Percentiles rank a stretch among this genome's conserved stretches.
Evolutionary conservation across 2,113 vertebrate genomes (phyloP).

Genomic region (Oreochromis spilurus): DNA sequence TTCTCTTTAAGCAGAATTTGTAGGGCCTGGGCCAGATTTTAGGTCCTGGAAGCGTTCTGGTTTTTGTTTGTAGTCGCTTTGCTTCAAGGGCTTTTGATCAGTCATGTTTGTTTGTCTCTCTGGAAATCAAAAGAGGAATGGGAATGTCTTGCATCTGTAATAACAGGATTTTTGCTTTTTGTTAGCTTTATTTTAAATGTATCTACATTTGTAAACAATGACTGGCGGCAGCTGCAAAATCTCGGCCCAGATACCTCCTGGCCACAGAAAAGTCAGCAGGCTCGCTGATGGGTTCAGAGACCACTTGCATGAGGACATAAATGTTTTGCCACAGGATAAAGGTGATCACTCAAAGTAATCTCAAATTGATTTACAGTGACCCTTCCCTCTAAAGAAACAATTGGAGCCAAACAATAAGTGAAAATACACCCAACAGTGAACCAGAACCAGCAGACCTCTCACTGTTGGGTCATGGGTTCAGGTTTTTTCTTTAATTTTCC

Average conservation of each 20-base stretch:
- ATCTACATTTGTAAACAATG: background rate
- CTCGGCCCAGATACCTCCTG: background rate
- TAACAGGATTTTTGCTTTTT: background rate
- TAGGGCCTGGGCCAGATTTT: background rate
- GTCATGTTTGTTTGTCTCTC: background rate
- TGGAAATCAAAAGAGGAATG: background rate
- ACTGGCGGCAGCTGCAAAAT: background rate
- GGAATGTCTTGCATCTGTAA: background rate
- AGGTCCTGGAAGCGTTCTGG: background rate
- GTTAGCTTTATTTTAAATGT: background rate
- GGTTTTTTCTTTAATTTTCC: background rate
- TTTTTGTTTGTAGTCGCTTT: background rate
- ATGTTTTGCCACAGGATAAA: background rate
- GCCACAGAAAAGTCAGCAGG: background rate
- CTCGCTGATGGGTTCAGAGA: background rate
- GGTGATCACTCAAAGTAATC: background rate
- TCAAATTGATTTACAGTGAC: background rate
- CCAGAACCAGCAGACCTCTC: background rate
- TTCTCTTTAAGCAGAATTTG: background rate
- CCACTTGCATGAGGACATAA: background rate
- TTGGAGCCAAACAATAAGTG: background rate
- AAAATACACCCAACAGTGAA: background rate
- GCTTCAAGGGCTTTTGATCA: background rate
- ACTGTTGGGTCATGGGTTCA: background rate
- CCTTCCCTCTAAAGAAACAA: background rate